Conservation (phyloP, 1,140 invertebrate species). For the Platorchestia sp. region DNA sequence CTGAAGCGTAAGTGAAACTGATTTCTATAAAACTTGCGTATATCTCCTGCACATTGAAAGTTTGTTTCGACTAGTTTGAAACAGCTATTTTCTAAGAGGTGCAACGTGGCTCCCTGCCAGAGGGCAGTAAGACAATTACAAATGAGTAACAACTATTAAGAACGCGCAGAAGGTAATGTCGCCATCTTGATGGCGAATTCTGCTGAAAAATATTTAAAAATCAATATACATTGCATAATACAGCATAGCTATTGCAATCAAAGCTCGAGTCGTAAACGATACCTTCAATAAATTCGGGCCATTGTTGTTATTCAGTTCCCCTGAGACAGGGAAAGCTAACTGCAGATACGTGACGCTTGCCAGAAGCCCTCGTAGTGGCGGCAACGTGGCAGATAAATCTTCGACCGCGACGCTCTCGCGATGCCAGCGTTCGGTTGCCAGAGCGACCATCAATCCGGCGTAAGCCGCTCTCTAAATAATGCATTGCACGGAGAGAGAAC, state of each 20-base stretch:
- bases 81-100: too few species aligned
- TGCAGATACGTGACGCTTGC: neutral
- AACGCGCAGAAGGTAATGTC: too few species aligned
- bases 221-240: too few species aligned
- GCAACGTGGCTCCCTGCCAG: too few species aligned
- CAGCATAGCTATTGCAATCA: neutral
- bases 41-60: too few species aligned
- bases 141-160: too few species aligned
- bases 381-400: neutral
- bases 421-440: neutral
- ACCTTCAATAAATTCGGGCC: neutral
- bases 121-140: too few species aligned
- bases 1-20: too few species aligned
- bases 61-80: too few species aligned
- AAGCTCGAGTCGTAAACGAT: neutral
- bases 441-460: neutral
- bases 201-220: too few species aligned
- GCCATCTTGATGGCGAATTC: too few species aligned
- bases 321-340: neutral
- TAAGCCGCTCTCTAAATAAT: conserved; percentile 45
- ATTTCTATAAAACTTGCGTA: too few species aligned
- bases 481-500: neutral
- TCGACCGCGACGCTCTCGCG: neutral
- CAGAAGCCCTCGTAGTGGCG: neutral
- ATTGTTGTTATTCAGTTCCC: neutral